Evolutionary conservation across 2,888 invertebrate genomes (phyloP), one percentile per base, ranked within the genome.

Genomic region (Epirrhoe tristata): DNA sequence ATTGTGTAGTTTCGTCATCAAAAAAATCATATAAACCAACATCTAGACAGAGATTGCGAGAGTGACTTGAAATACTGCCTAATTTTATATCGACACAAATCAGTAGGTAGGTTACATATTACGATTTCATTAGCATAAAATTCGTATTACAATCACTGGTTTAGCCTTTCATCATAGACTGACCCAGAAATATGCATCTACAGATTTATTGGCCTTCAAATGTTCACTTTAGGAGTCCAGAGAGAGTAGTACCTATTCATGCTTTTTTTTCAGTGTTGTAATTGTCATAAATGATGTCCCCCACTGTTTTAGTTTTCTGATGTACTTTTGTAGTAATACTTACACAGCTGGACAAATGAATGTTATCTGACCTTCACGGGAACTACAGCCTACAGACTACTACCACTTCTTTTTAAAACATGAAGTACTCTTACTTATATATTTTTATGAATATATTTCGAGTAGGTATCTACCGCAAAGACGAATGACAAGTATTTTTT

Each of bases 121-220:
- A 65, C 46, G 61, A 46, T 64, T 62, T 74, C 55, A 74, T 74
- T 71, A 63, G 61, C 66, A 74, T 69, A 62, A 66, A 57, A 63
- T 67, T 65, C 67, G 62, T 31, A 58, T 69, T 55, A 70, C 72
- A 73, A 71, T 73, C 70, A 73, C 70, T 66, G 34, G 58, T 54
- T 24, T 17, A 17, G 66, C 58, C 58, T 71, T 69, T 67, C 69
- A 57, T 67, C 16, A 70, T 65, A 65, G 34, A 58, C 53, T 76
- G 73, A 76, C 73, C 76, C 56, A 73, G 68, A 71, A 71, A 63
- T 63, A 60, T 32, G 31, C 32, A 57, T 48, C 24, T 39, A 39
- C 50, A 24, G 17, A 32, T 50, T 39, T 17, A 43, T 48, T 48
- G 62, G 34, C 66, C 66, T 67, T 50, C 62, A 36, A 53, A 51